These are phyloP conservation scores for Rhagonycha fulva DNA, from an alignment of 2,888 invertebrate species.

Conservation along the genomic window DNA sequence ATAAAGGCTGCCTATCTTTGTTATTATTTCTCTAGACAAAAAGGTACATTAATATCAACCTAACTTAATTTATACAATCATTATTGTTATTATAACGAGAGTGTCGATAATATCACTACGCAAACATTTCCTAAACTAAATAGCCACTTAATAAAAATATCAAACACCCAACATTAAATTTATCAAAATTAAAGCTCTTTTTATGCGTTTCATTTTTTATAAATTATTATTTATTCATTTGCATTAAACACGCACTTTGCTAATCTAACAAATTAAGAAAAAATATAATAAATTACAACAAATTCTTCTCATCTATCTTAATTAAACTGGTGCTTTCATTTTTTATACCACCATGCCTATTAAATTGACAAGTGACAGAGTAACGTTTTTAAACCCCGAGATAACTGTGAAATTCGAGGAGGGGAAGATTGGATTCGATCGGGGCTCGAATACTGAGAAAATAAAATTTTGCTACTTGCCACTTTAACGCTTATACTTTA, in stretches of 20 bases:
- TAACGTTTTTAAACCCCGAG: not conserved
- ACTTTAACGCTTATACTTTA: not conserved
- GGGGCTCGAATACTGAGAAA: no score
- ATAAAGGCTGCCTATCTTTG: constrained; percentile 15
- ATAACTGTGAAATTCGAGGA: no score
- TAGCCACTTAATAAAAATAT: constrained; percentile 8
- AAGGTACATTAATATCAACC: not conserved
- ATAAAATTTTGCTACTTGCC: not conserved
- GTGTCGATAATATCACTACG: not conserved
- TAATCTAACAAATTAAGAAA: not conserved
- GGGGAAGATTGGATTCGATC: no score
- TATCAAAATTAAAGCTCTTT: constrained; percentile 7
- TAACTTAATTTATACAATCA: not conserved
- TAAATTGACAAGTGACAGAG: not conserved
- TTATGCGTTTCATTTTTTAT: not conserved
- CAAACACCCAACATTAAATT: not conserved
- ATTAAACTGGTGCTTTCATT: not conserved
- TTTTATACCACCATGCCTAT: not conserved
- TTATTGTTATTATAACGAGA: not conserved
- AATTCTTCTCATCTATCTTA: not conserved
- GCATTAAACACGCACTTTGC: not conserved
- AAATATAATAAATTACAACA: not conserved
- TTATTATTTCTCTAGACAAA: not conserved
- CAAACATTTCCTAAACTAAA: not conserved
- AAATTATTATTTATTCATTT: not conserved